Evolutionary conservation across 2,888 invertebrate species (phyloP), one percentile per base, ranked within the genome.

Genomic region (Ganaspis brasiliensis): DNA sequence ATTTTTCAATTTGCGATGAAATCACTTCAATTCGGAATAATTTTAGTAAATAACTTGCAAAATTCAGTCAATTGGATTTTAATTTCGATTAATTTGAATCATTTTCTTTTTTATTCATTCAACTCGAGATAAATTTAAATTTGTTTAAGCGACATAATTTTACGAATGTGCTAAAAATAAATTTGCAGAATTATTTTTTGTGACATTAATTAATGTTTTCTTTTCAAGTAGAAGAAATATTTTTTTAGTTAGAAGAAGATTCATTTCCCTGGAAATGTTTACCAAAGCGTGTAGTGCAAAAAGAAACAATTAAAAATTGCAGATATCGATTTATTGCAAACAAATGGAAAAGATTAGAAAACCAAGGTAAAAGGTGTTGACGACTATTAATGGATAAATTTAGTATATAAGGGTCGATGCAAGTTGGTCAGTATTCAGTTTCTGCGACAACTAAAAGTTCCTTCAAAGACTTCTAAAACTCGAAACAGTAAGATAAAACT

Each of bases 371-470:
- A 37, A 61, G 19, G 12, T 26, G 24, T 57, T 57, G 57, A 40
- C 21, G 10, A 8, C 63, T 56, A 45, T 67, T 45, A 67, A 14
- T 45, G 4, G 24, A 24, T 9, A 67, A 63, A 45, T 21, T 40
- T 24, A 4, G 40, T 67, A 67, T 67, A 67, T 24, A 67, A 67
- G 40, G 24, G 67, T 24, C 21, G 40, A 67, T 9, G n/a, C 6
- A 24, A 45, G 40, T n/a, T n/a, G 14, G 12, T 67, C 6, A 21
- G 24, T 2, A 67, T 12, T 67, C 40, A 67, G 24, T 67, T 45
- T 45, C 8, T 24, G 1, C 14, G n/a, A 37, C 56, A 37, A 72
- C 55, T 5, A 31, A 55, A 14, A 52, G 52, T 52, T 52, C 19
- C 5, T 52, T 52, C 52, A 19, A 52, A 52, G 8, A 52, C 16